Evolutionary conservation across 2,797 vertebrate genomes (phyloP), one percentile per base, ranked within the genome.

Genomic region (Sebastes cheni): DNA sequence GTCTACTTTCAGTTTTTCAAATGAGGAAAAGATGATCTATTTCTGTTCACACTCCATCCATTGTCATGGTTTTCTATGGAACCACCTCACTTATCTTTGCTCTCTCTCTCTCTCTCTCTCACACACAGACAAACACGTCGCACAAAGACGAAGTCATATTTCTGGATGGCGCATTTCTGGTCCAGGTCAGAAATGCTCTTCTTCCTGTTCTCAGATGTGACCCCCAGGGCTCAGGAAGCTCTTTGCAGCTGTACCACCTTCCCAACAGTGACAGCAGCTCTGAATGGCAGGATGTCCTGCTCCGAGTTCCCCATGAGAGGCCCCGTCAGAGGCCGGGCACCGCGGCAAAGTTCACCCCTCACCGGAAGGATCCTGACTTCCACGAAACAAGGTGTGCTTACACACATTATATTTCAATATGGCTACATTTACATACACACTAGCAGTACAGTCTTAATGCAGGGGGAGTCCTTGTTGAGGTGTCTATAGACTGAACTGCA

Each of bases 241-340:
- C 87, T 94, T 94, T 94, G 91, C 97, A 97, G 97, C 96, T 97
- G 97, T 75, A 11, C 64, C 74, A 67, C 80, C 81, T 71, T 92
- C 91, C 94, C 95, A 95, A 94, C 96, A 96, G 95, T 96, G 95
- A 96, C 95, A 95, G 92, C 91, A 84, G 89, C 83, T 32, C 87
- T 97, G 95, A 97, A 97, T 97, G 95, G 96, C 95, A 96, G 97
- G 96, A 98, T 97, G 96, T 98, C 97, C 97, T 97, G 96, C 95
- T 94, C 88, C 75, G 50, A 77, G 90, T 84, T 93, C 81, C 20
- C 86, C 46, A 84, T 46, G 78, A 61, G 80, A 80, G 76, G 77
- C 81, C 87, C 84, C 50, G 80, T 90, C 72, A 79, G 55, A 70
- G 82, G 91, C 83, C 70, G 91, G 92, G 86, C 91, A 90, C 77